Evolutionary conservation across 2,888 invertebrate species (phyloP).

Genomic region (Hecatera dysodea): DNA sequence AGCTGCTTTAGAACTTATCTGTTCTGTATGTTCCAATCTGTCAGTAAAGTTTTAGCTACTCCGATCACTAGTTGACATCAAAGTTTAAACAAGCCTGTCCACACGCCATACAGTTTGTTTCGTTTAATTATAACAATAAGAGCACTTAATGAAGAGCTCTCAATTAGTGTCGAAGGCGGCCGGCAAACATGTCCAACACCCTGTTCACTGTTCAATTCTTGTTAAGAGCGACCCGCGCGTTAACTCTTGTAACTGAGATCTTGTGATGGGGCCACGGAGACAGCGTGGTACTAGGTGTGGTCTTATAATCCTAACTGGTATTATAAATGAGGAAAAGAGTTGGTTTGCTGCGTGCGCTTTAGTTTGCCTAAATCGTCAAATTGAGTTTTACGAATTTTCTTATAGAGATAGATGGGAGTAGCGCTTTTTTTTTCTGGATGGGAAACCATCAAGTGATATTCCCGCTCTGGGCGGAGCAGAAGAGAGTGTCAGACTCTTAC

Average conservation of each 20-base stretch:
- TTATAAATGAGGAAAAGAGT: too few species aligned
- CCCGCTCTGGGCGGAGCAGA: too few species aligned
- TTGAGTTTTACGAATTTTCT: too few species aligned
- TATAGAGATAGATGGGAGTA: too few species aligned
- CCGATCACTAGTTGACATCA: neutral
- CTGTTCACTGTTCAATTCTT: constrained; percentile 74
- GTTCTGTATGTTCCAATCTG: neutral
- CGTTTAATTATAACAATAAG: constrained; percentile 36
- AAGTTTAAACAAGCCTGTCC: constrained; percentile 4
- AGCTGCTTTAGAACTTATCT: too few species aligned
- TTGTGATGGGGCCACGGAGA: constrained; percentile 62
- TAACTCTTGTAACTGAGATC: constrained; percentile 80
- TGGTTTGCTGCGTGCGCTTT: too few species aligned
- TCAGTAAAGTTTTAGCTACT: neutral
- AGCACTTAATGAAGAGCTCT: constrained; percentile 44
- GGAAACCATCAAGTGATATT: too few species aligned
- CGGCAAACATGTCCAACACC: constrained; percentile 75
- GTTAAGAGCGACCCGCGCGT: constrained; percentile 76
- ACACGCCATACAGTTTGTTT: constrained; percentile 10
- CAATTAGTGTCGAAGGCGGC: constrained; percentile 55
- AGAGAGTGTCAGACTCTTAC: too few species aligned
- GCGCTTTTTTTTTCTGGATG: too few species aligned
- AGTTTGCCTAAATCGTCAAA: too few species aligned
- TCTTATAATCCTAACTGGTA: neutral
- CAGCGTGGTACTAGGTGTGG: constrained; percentile 31